Evolutionary conservation across 2,797 vertebrate genomes (phyloP).

Genomic region (Carcharodon carcharias): DNA sequence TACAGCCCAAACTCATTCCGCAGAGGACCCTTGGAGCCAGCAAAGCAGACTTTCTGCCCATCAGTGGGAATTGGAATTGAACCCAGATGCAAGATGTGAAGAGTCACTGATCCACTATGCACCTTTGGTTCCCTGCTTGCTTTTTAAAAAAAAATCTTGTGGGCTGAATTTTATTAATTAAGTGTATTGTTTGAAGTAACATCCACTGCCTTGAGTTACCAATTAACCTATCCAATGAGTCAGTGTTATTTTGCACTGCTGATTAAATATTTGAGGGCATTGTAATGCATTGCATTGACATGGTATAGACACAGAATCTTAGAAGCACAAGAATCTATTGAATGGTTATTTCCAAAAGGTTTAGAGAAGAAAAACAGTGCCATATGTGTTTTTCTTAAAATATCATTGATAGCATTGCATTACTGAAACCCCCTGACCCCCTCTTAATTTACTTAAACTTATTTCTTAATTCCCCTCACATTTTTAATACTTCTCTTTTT

Average conservation of each 20-base stretch:
- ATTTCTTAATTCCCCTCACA: background rate
- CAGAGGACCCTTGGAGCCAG: background rate
- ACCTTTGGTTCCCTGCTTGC: background rate
- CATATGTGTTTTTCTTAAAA: background rate
- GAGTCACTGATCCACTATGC: background rate
- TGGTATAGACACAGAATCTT: background rate
- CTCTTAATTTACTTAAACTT: background rate
- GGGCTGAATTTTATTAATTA: background rate
- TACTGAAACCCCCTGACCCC: background rate
- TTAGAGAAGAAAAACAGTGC: background rate
- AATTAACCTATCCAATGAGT: constrained; percentile 19
- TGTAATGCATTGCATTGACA: background rate
- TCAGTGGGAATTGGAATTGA: background rate
- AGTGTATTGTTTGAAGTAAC: background rate
- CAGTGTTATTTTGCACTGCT: background rate
- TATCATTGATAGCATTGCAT: background rate
- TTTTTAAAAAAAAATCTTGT: background rate
- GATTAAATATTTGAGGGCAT: constrained; percentile 28
- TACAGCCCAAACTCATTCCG: background rate
- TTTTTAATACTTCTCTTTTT: background rate
- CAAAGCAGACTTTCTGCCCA: background rate
- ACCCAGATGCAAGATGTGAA: background rate
- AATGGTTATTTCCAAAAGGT: background rate
- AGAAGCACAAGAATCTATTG: background rate
- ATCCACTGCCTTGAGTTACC: background rate